Evolutionary conservation across 92 coral and sea anemone genomes (phyloP), one percentile per base, ranked within the genome.

Genomic region (Pocillopora grandis): DNA sequence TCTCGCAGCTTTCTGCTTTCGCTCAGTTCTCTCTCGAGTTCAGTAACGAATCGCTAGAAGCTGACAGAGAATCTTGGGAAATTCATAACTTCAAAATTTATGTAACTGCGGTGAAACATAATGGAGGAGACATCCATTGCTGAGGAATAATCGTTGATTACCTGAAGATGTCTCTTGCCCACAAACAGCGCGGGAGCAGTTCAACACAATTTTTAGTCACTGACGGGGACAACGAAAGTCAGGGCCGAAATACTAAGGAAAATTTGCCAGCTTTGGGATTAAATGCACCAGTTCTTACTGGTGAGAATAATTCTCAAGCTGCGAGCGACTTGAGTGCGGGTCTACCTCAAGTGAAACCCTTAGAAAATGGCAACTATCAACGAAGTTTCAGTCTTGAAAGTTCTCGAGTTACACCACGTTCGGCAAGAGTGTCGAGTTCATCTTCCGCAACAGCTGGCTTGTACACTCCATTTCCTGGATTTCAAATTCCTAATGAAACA

Each of bases 401-500:
- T 21, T 33, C 84, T 18, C 62, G 68, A 52, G 67, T 60, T 13
- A 73, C 76, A 14, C 63, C 79, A 63, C 79, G 65, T 16, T 75
- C 80, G 31, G 80, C 62, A 18, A 62, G 86, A 75, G 35, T 75
- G 27, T 83, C 86, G 3, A 61, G 64, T 73, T 72, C 86, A 52
- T 83, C 86, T 61, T 73, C 80, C 62, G 71, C 86, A 23, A 75
- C 92, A 16, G 57, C 75, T 21, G 59, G 81, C 1, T 87, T 79
- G 19, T 72, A 79, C 12, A 92, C 95, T 7, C 92, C 95, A 36
- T 94, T 94, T 63, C 90, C 87, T 16, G 98, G 93, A 52, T 94
- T 94, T 88, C 93, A 89, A 61, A 90, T 88, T 19, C 98, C 98
- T 33, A 94, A 88, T 62, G 83, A 91, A 81, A 94, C 98, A 42